phyloP scores from a whole-genome alignment of 2,888 invertebrate genomes.

The Ceraclea dissimilis region DNA sequence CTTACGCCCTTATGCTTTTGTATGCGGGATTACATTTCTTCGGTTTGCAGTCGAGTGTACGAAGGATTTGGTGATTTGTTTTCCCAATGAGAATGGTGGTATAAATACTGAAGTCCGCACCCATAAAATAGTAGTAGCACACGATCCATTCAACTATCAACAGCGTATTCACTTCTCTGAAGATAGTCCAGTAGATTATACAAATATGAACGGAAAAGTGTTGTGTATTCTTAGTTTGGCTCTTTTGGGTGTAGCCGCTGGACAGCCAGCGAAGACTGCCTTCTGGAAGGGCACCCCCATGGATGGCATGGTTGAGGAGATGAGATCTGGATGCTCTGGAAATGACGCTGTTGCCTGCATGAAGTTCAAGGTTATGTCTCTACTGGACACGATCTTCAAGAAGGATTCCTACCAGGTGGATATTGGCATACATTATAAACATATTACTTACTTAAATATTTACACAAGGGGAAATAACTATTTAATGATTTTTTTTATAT shows the following conservation, averaged over 20 bases:
- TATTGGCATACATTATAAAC: no score
- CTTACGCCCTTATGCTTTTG: constrained; percentile 36
- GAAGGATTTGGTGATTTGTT: constrained; percentile 30
- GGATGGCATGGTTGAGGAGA: constrained; percentile 68
- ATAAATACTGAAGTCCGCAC: constrained; percentile 47
- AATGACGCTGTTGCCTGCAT: constrained; percentile 75
- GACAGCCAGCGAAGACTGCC: constrained; percentile 56
- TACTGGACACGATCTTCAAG: constrained; percentile 69
- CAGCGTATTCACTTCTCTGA: constrained; percentile 30
- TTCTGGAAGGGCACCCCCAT: constrained; percentile 66
- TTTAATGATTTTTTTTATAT: not conserved
- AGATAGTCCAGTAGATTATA: constrained; percentile 3
- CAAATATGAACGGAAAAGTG: constrained; percentile 31
- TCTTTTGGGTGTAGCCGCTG: constrained; percentile 50
- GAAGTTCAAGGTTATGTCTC: constrained; percentile 73
- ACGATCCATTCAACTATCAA: constrained; percentile 40
- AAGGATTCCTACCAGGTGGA: constrained; percentile 71
- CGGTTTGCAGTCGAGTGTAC: constrained; percentile 28
- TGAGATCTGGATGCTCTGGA: constrained; percentile 64
- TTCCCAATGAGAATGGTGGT: constrained; percentile 43
- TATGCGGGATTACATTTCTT: constrained; percentile 46
- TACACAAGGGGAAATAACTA: no score
- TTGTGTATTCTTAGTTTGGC: constrained; percentile 45
- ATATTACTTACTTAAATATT: no score
- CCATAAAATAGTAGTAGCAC: constrained; percentile 45